Percentiles rank a stretch among this genome's conserved stretches.
These are phyloP conservation scores for Drosophila yooni DNA, from an alignment of 2,888 invertebrate genomes.

Conservation along the genomic window DNA sequence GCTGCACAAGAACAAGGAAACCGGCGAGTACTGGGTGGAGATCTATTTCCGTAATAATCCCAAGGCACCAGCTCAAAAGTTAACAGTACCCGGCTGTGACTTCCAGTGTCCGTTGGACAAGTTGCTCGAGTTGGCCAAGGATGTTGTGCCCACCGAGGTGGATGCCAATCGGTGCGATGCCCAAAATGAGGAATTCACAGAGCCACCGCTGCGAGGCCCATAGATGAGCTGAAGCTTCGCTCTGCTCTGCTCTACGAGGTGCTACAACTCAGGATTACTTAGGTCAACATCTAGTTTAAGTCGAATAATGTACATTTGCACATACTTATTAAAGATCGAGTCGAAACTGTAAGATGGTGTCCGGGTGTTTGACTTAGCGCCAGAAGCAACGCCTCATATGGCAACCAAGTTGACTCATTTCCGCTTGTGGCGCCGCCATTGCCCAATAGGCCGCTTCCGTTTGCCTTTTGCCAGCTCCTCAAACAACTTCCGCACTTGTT, in stretches of 20 bases:
- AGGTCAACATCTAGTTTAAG: conserved; percentile 31
- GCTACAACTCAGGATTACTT: conserved; percentile 41
- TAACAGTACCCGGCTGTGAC: conserved; percentile 88
- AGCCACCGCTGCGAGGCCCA: conserved; percentile 86
- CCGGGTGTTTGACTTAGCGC: conserved; percentile 37
- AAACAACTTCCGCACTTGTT: conserved; percentile 78
- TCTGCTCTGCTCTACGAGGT: conserved; percentile 17
- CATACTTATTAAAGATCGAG: conserved; percentile 45
- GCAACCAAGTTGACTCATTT: conserved; percentile 77
- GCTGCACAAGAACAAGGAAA: conserved; percentile 86
- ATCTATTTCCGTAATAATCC: conserved; percentile 86
- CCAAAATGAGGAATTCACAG: conserved; percentile 86
- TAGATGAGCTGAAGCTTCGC: conserved; percentile 44
- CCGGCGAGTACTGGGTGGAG: conserved; percentile 85
- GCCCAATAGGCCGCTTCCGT: conserved; percentile 78
- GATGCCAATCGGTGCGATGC: conserved; percentile 86
- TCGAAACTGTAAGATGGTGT: conserved; percentile 22
- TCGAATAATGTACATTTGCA: conserved; percentile 1
- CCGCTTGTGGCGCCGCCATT: conserved; percentile 76
- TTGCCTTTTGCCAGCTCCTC: conserved; percentile 68
- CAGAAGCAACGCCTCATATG: conserved; percentile 60
- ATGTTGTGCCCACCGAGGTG: conserved; percentile 86
- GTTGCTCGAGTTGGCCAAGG: conserved; percentile 86
- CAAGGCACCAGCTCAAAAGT: conserved; percentile 85
- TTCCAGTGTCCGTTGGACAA: conserved; percentile 87